phyloP scores from a whole-genome alignment of 2,113 vertebrate species.

The Mola mola region DNA sequence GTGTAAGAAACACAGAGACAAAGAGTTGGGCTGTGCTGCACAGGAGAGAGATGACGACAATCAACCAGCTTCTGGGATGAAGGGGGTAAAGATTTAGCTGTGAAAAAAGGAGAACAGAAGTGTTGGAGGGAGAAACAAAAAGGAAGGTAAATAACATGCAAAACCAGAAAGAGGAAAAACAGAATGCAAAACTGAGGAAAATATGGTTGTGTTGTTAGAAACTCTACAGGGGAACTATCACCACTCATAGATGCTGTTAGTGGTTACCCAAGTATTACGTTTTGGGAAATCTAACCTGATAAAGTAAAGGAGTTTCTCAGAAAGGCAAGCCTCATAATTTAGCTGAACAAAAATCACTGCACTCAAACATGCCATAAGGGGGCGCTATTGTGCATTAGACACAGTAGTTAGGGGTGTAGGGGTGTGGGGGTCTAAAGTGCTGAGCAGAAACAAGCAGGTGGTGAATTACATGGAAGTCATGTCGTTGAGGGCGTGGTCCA shows the following conservation, averaged over 20 bases:
- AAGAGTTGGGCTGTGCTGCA: conserved; percentile 79
- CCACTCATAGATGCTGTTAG: background rate
- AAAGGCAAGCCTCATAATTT: background rate
- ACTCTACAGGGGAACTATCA: background rate
- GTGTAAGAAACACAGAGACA: conserved; percentile 65
- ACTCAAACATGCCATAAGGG: conserved; percentile 59
- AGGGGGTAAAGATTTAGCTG: conserved; percentile 94
- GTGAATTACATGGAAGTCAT: conserved; percentile 99
- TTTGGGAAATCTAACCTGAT: background rate
- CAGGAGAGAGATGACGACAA: conserved; percentile 78
- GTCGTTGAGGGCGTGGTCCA: conserved; percentile 99
- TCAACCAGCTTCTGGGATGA: conserved; percentile 87
- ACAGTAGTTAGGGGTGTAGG: conserved; percentile 6
- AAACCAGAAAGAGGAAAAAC: background rate
- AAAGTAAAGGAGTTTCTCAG: background rate
- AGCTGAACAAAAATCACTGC: background rate
- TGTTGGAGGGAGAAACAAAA: conserved; percentile 44
- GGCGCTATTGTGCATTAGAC: conserved; percentile 26
- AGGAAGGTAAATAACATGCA: conserved; percentile 46
- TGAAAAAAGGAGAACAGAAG: conserved; percentile 72
- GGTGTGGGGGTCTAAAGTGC: conserved; percentile 13
- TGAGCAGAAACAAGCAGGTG: conserved; percentile 44
- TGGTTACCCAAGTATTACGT: background rate
- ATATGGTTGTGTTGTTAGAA: background rate
- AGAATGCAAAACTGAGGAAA: background rate